Evolutionary conservation across 2,113 vertebrate genomes (phyloP).

Genomic region (Diadophis punctatus): DNA sequence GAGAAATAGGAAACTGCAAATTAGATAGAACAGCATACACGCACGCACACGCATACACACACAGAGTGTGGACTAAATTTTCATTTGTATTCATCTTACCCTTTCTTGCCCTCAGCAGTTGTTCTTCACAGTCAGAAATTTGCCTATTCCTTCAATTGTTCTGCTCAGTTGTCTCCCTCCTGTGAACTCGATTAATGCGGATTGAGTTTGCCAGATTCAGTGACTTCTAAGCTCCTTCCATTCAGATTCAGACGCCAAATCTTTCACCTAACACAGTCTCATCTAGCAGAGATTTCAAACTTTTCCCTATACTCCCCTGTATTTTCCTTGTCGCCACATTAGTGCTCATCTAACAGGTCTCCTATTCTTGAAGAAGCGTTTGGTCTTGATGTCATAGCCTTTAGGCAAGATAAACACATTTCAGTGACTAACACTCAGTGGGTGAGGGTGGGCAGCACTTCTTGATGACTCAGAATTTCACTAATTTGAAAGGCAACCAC

Average conservation of each 20-base stretch:
- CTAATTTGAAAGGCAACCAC: background rate
- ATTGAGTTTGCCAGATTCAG: background rate
- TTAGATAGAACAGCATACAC: background rate
- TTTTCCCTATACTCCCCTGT: background rate
- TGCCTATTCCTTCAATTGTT: constrained; percentile 10
- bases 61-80: background rate
- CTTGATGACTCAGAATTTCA: background rate
- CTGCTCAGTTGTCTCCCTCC: constrained; percentile 1
- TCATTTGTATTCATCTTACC: constrained; percentile 27
- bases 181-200: background rate
- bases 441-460: background rate
- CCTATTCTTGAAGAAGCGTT: background rate
- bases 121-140: constrained; percentile 16
- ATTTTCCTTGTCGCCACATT: background rate
- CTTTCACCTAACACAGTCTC: background rate
- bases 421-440: background rate
- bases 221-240: constrained; percentile 3
- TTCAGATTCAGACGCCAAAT: background rate
- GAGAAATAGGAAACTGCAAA: background rate
- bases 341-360: background rate
- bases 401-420: background rate
- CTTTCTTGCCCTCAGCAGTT: background rate
- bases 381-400: background rate
- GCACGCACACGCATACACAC: background rate
- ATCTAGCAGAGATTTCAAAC: accelerated